Base-by-base conservation (phyloP, 30 jellyfish, hydroid and myxozoan genomes). In the Aurelia sp. region DNA sequence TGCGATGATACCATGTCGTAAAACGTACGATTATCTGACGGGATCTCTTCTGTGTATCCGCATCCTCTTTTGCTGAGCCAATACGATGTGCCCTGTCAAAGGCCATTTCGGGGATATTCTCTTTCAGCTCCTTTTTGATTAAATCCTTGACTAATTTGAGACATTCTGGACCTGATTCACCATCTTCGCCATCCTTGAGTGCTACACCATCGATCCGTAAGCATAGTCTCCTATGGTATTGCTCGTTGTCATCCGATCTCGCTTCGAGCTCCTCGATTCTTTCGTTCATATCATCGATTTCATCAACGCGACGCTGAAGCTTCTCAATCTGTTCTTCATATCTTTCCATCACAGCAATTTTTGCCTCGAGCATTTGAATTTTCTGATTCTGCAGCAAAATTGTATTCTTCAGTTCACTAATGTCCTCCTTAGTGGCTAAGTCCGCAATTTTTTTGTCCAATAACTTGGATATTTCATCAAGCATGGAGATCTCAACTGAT, bases 211-310 rank as follows among this genome's bases (percentile, higher is more conserved):
- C 44, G 44, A 64, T 13, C 75, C 75, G 13, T 27, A 64, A 27
- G 44, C 44, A 64, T 13, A 64, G 44, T 27, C 75, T 64, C 44
- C 75, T 19, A 27, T 64, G 33, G 44, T 64, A 64, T 27, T 64
- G 75, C 75, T 64, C 75, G 75, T 64, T 64, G 44, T 64, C 75
- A 64, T 64, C 41, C 41, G 75, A 64, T 19, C 75, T 19, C 41
- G 21, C 41, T 27, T 64, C 75, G 41, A 64, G 75, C 41, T 27
- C 44, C 44, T 64, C 44, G 75, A 64, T 27, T 13, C 75, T 19
- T 64, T 64, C 75, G 33, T 64, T 19, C 21, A 64, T 18, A 13
- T 64, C 44, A 19, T 64, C 44, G 75, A 64, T 27, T 27, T 64
- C 31, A 19, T 19, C 75, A 64, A 18, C 33, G 16, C 31, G 41